Conservation (phyloP, 2,888 invertebrate genomes). For the Boloria euphrosyne region DNA sequence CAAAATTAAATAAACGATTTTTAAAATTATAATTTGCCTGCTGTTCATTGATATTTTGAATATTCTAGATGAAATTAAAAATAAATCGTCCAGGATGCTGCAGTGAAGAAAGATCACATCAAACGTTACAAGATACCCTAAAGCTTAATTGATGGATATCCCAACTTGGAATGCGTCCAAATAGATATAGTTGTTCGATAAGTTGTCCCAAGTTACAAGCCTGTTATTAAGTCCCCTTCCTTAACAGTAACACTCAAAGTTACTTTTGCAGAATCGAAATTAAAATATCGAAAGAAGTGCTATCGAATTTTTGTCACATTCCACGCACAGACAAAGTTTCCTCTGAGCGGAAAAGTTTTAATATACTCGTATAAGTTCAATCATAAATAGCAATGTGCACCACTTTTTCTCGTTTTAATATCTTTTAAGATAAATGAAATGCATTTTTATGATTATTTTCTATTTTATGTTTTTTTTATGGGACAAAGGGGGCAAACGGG, state of each 20-base stretch:
- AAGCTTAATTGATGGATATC: slow-evolving; percentile 41
- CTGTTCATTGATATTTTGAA: not conserved
- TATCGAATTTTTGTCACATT: not conserved
- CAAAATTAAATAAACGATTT: too few species aligned
- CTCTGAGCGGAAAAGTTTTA: not conserved
- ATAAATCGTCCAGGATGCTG: not conserved
- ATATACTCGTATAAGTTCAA: too few species aligned
- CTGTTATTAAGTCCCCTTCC: slow-evolving; percentile 14
- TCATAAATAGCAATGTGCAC: too few species aligned
- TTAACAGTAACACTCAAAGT: not conserved
- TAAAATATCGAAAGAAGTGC: slow-evolving; percentile 5
- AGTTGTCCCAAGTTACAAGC: slow-evolving; percentile 28
- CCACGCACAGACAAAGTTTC: not conserved
- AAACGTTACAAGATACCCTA: slow-evolving; percentile 27
- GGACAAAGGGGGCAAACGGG: too few species aligned
- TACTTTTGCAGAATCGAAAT: slow-evolving; percentile 7
- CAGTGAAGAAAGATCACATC: slow-evolving; percentile 20
- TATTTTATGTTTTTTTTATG: too few species aligned
- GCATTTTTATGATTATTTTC: too few species aligned
- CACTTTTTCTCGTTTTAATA: too few species aligned
- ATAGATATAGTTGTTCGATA: slow-evolving; percentile 35
- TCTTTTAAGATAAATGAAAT: too few species aligned
- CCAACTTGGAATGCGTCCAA: slow-evolving; percentile 38
- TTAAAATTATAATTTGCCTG: too few species aligned
- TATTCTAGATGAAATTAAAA: not conserved